Evolutionary conservation across 92 coral and sea anemone genomes (phyloP).

Genomic region (Porites cylindrica): DNA sequence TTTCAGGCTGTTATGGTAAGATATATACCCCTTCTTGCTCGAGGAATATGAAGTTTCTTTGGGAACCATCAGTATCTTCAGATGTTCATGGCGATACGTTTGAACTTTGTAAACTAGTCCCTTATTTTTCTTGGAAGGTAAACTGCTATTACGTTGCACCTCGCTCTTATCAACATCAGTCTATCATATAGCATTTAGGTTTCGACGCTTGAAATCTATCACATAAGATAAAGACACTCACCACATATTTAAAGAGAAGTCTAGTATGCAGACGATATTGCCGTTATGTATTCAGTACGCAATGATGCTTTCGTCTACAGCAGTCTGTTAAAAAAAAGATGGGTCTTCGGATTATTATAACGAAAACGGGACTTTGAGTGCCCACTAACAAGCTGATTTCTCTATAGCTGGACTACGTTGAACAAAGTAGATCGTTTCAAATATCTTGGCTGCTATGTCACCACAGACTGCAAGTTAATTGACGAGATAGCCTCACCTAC

Average conservation of each 20-base stretch:
- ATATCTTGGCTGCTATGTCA: conserved; percentile 52
- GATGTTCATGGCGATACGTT: too few relatives aligned
- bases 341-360: conserved; percentile 58
- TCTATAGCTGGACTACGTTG: conserved; percentile 38
- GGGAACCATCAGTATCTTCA: too few relatives aligned
- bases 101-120: too few relatives aligned
- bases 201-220: conserved; percentile 43
- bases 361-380: conserved; percentile 59
- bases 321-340: conserved; percentile 40
- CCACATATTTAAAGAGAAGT: conserved; percentile 29
- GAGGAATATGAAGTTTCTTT: too few relatives aligned
- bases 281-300: conserved; percentile 26
- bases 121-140: too few relatives aligned
- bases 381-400: conserved; percentile 43
- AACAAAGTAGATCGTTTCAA: conserved; percentile 44
- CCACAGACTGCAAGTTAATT: conserved; percentile 37
- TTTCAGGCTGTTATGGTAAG: too few relatives aligned
- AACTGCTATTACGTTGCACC: too few relatives aligned
- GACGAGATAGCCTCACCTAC: conserved; percentile 10
- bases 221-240: conserved; percentile 26
- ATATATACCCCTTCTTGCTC: too few relatives aligned
- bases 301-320: conserved; percentile 32
- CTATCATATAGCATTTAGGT: too few relatives aligned
- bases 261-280: conserved; percentile 44
- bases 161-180: too few relatives aligned